These are phyloP conservation scores for Stramonita haemastoma DNA, from an alignment of 2,888 invertebrate species.

Conservation along the genomic window DNA sequence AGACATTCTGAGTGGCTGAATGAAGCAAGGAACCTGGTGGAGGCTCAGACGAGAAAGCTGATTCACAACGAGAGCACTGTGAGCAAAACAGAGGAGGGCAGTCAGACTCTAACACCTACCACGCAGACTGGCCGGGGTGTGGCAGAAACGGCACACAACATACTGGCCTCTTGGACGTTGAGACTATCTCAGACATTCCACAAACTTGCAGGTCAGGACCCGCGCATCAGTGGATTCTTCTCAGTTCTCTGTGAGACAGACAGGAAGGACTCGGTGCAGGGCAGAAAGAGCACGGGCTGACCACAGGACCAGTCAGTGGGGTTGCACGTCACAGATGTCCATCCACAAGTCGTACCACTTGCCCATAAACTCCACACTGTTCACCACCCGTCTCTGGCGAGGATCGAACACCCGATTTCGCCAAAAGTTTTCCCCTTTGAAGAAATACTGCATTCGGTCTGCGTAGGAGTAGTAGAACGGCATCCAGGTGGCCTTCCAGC, in stretches of 20 bases:
- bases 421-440: slow-evolving; percentile 76
- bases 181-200: too few species aligned
- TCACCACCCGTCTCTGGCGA: slow-evolving; percentile 62
- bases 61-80: neutral
- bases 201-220: too few species aligned
- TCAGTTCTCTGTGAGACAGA: too few species aligned
- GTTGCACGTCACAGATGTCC: slow-evolving; percentile 74
- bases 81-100: neutral
- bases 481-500: slow-evolving; percentile 64
- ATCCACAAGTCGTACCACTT: slow-evolving; percentile 74
- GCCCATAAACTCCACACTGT: slow-evolving; percentile 68
- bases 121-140: neutral
- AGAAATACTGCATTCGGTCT: slow-evolving; percentile 74
- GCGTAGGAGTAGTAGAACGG: slow-evolving; percentile 76
- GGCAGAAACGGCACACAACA: neutral
- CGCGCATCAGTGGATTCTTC: too few species aligned
- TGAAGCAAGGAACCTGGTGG: too few species aligned
- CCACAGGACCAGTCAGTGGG: slow-evolving; percentile 7
- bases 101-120: neutral
- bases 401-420: slow-evolving; percentile 70
- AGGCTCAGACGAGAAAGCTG: too few species aligned
- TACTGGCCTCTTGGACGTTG: neutral
- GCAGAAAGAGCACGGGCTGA: neutral
- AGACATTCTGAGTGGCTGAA: too few species aligned
- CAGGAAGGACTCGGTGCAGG: neutral